These are phyloP conservation scores for Lasioglossum zephyrum DNA, from an alignment of 2,888 invertebrate species.

Conservation along the genomic window DNA sequence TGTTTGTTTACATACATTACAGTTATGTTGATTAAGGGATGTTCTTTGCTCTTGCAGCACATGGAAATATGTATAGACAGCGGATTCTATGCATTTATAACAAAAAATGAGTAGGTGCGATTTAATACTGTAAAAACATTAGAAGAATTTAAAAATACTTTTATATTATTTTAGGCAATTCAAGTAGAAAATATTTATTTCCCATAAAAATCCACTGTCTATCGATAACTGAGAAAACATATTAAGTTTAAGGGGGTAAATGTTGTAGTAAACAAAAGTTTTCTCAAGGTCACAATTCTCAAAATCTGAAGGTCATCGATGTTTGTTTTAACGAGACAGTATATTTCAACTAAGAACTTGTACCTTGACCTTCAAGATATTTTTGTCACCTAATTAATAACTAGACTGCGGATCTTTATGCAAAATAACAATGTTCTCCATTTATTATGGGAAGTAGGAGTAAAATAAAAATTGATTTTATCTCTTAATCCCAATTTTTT, in stretches of 20 bases:
- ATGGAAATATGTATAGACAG: neutral
- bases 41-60: neutral
- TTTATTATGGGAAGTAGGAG: no score
- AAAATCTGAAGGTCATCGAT: neutral
- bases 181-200: no score
- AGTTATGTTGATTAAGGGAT: neutral
- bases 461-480: no score
- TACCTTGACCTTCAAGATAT: neutral
- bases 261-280: neutral
- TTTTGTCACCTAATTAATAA: neutral
- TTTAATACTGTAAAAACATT: no score
- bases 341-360: neutral
- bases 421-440: no score
- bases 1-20: conserved; percentile 8
- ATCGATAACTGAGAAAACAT: neutral
- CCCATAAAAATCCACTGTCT: no score
- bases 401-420: no score
- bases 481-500: no score
- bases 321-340: neutral
- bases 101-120: no score
- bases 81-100: no score
- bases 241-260: neutral
- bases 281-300: neutral
- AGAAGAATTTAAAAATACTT: no score
- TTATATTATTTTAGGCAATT: no score